Evolutionary conservation across 2,113 vertebrate species (phyloP).

Genomic region (Clarias macrocephalus): DNA sequence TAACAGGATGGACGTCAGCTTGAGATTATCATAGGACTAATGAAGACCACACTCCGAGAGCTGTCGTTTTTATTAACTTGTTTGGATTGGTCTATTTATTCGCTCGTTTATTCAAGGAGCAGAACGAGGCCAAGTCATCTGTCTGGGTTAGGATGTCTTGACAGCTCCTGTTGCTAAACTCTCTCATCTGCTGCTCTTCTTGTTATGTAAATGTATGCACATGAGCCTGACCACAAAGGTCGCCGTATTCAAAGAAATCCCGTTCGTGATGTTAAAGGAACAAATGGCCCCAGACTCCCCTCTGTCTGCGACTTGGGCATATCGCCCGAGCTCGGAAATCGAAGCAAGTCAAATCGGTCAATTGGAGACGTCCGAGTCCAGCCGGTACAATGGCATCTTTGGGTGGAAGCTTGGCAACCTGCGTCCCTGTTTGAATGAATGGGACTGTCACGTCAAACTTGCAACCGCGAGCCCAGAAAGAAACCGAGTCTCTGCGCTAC

Average conservation of each 20-base stretch:
- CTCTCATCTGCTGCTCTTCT: conserved; percentile 48
- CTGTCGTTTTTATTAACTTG: conserved; percentile 18
- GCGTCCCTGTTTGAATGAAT: conserved; percentile 22
- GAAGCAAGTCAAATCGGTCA: conserved; percentile 8
- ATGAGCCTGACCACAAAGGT: conserved; percentile 49
- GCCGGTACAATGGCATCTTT: conserved; percentile 40
- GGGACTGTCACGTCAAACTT: conserved; percentile 43
- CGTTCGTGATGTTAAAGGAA: conserved; percentile 44
- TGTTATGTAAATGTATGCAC: conserved; percentile 61
- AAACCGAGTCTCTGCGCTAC: background rate
- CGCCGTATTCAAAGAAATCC: conserved; percentile 53
- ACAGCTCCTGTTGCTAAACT: conserved; percentile 32
- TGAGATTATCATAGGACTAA: conserved; percentile 3
- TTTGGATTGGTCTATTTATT: conserved; percentile 24
- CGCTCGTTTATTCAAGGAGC: conserved; percentile 10
- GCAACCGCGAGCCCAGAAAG: background rate
- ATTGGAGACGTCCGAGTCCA: conserved; percentile 16
- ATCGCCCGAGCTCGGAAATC: conserved; percentile 7
- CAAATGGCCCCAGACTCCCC: conserved; percentile 21
- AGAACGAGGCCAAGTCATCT: conserved; percentile 10
- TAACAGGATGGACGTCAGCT: conserved; percentile 12
- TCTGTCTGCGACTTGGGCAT: conserved; percentile 5
- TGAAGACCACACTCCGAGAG: conserved; percentile 19
- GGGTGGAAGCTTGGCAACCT: conserved; percentile 42
- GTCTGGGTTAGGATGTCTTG: background rate